Evolutionary conservation across 2,888 invertebrate genomes (phyloP).

Genomic region (Nomada flava): DNA sequence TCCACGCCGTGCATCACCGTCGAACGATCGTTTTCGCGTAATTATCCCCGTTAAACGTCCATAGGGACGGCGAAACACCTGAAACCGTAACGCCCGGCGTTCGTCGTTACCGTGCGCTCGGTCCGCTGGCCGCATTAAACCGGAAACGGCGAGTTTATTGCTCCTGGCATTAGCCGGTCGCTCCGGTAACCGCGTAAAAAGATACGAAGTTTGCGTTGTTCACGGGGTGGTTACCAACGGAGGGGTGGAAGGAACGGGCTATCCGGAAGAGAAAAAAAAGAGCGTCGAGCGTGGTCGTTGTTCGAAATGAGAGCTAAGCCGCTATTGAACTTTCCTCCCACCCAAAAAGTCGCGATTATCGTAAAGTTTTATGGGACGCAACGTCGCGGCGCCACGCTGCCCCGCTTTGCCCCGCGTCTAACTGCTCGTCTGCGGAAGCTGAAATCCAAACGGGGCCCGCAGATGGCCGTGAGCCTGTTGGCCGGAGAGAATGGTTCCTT

Average conservation of each 20-base stretch:
- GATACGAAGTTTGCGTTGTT: slow-evolving; percentile 51
- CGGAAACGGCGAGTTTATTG: slow-evolving; percentile 59
- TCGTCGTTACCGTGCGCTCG: slow-evolving; percentile 9
- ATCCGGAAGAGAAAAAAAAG: not conserved
- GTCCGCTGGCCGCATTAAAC: slow-evolving; percentile 37
- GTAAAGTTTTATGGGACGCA: slow-evolving; percentile 65
- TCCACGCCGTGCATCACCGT: not conserved
- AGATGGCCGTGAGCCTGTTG: slow-evolving; percentile 51
- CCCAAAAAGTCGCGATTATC: slow-evolving; percentile 66
- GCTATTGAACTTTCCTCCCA: slow-evolving; percentile 43
- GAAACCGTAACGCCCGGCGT: slow-evolving; percentile 26
- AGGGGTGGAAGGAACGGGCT: not conserved
- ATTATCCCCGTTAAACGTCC: slow-evolving; percentile 42
- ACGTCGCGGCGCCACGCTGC: slow-evolving; percentile 27
- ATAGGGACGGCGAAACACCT: slow-evolving; percentile 33
- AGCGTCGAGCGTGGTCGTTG: not conserved
- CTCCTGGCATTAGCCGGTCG: slow-evolving; percentile 43
- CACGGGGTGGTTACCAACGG: slow-evolving; percentile 31
- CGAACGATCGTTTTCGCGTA: slow-evolving; percentile 20
- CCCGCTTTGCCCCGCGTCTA: not conserved
- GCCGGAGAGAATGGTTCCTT: slow-evolving; percentile 70
- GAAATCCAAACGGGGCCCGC: slow-evolving; percentile 50
- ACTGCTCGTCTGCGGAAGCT: slow-evolving; percentile 31
- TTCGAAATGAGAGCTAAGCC: slow-evolving; percentile 49
- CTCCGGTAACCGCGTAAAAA: slow-evolving; percentile 53